Evolutionary conservation across 2,797 vertebrate genomes (phyloP).

Genomic region (Eupleurogrammus muticus): DNA sequence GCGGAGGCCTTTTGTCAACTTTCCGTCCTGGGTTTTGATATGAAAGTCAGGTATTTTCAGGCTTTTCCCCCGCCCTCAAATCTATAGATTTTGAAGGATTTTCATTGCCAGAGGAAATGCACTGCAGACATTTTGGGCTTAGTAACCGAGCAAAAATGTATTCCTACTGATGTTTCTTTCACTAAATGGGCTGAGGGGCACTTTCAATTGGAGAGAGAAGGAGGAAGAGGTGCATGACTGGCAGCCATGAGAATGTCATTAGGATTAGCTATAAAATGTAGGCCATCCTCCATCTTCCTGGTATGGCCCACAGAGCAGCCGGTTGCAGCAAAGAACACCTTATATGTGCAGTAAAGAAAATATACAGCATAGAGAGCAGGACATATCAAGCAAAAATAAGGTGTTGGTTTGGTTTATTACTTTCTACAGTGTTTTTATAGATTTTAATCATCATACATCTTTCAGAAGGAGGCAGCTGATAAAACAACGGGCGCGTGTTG

Average conservation of each 20-base stretch:
- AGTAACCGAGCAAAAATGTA: constrained; percentile 39
- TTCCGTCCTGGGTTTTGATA: not conserved
- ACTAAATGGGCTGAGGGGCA: constrained; percentile 32
- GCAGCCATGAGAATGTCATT: constrained; percentile 73
- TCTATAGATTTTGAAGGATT: constrained; percentile 28
- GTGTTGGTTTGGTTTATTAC: constrained; percentile 57
- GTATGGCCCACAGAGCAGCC: constrained; percentile 44
- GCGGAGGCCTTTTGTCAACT: too few relatives aligned
- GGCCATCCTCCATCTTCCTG: constrained; percentile 61
- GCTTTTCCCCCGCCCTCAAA: not conserved
- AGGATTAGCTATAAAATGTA: constrained; percentile 73
- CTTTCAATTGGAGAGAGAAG: constrained; percentile 29
- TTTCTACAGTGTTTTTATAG: constrained; percentile 45
- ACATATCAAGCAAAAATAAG: constrained; percentile 40
- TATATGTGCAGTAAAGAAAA: constrained; percentile 53
- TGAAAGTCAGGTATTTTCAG: not conserved
- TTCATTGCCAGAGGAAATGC: constrained; percentile 13
- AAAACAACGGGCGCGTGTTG: constrained; percentile 32
- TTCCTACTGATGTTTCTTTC: constrained; percentile 42
- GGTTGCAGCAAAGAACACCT: constrained; percentile 33
- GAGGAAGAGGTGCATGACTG: constrained; percentile 50
- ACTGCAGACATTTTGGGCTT: constrained; percentile 13
- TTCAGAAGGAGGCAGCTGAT: constrained; percentile 25
- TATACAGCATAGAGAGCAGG: constrained; percentile 37
- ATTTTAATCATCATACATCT: constrained; percentile 69